phyloP scores from a whole-genome alignment of 2,888 invertebrate genomes.

The Lasioglossum morio region DNA sequence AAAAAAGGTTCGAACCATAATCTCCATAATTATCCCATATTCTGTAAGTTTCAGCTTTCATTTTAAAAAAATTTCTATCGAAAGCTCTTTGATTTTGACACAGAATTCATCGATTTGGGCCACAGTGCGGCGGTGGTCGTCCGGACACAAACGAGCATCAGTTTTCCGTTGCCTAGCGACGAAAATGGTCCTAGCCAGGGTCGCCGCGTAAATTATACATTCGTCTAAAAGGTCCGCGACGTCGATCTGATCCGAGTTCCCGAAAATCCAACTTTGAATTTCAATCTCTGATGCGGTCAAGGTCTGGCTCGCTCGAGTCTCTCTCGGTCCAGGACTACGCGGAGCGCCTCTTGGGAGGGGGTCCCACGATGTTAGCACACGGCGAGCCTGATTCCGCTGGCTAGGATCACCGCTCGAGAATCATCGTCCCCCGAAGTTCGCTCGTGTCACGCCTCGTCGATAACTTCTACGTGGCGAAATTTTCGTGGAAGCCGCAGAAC shows the following conservation, averaged over 20 bases:
- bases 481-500: conserved; percentile 7
- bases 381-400: neutral
- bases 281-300: conserved; percentile 74
- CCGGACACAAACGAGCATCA: neutral
- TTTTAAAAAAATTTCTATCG: too few relatives aligned
- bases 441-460: conserved; percentile 28
- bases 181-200: conserved; percentile 62
- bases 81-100: too few relatives aligned
- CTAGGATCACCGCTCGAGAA: neutral
- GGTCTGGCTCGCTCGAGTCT: conserved; percentile 61
- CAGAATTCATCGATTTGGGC: too few relatives aligned
- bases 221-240: conserved; percentile 66
- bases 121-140: too few relatives aligned
- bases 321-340: conserved; percentile 40
- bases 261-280: conserved; percentile 77
- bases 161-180: conserved; percentile 14
- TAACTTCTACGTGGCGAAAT: conserved; percentile 34
- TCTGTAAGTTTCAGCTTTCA: too few relatives aligned
- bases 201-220: conserved; percentile 77
- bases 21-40: too few relatives aligned
- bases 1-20: too few relatives aligned
- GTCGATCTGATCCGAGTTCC: conserved; percentile 71
- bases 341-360: neutral
- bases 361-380: neutral
- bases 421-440: neutral